Evolutionary conservation across 2,888 invertebrate species (phyloP).

Genomic region (Altica lythri): DNA sequence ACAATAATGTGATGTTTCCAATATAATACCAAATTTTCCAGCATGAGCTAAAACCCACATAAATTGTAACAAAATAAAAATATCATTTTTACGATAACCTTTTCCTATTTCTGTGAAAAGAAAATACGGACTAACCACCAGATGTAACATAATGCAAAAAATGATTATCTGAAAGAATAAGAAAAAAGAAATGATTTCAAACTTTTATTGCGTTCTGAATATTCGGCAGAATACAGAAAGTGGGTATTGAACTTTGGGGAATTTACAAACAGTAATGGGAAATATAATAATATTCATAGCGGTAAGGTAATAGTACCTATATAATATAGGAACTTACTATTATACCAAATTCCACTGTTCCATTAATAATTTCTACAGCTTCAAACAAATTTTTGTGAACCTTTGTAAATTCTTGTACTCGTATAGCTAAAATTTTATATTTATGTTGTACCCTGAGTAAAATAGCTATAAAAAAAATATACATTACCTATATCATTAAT

Average conservation of each 20-base stretch:
- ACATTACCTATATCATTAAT: conserved; percentile 10
- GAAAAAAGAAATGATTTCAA: neutral
- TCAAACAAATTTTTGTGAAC: neutral
- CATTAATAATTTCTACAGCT: neutral
- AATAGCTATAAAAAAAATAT: neutral
- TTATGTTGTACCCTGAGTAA: no score
- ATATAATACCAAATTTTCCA: conserved; percentile 1
- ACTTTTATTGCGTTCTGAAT: neutral
- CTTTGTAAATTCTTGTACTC: neutral
- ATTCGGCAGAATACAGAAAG: no score
- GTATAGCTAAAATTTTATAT: neutral
- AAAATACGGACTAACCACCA: neutral
- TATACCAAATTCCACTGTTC: conserved; percentile 2
- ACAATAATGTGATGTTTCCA: conserved; percentile 1
- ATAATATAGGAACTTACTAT: conserved; percentile 1
- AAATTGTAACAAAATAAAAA: neutral
- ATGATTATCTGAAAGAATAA: neutral
- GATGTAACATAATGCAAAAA: neutral
- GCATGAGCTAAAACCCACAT: conserved; percentile 2
- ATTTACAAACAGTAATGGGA: no score
- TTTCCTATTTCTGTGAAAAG: neutral
- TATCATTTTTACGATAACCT: neutral
- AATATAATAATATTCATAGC: no score
- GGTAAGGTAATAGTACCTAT: no score
- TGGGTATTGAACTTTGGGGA: no score